Evolutionary conservation across 1,140 invertebrate species (phyloP), one percentile per base, ranked within the genome.

Genomic region (Orius insidiosus): DNA sequence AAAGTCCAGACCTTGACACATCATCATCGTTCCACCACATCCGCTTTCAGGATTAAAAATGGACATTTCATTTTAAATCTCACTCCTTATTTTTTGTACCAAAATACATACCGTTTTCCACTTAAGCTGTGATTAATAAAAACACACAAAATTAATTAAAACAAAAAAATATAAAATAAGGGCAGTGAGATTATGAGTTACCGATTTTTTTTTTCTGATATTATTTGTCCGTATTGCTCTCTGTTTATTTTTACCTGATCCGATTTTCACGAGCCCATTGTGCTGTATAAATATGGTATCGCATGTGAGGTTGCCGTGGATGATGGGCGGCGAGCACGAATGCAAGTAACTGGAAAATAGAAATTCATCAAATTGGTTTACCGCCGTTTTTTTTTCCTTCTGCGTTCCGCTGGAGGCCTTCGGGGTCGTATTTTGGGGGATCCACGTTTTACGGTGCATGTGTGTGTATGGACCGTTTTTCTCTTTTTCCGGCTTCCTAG

Each of bases 281-380:
- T 98, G 93, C 70, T 98, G 95, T 67, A 99, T 98, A 77, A 98
- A 99, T 73, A 99, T 97, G 58, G 94, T 97, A 77, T 98, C 94
- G 75, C 92, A 97, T 59, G 93, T 96, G 58, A 98, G n/a, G 75
- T 98, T 98, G 61, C 92, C 95, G 72, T 98, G 95, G 64, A 98
- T 87, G 67, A 99, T 97, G 56, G 94, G 87, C 53, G 93, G 93
- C 58, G 82, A 80, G 76, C 90, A 97, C 69, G 88, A 95, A 82
- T 98, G 94, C 69, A 99, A 81, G 72, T 98, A 98, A 74, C 93
- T 97, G 71, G 54, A n/a, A 76, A 67, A 64, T 43, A 57, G 56
- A 56, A 58, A 57, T 24, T 50, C 53, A 57, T 52, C 54, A 55
- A 51, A 46, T 52, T 52, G 49, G 45, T 53, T 53, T 55, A 54